Percentiles rank a stretch among this genome's conserved stretches.
These are phyloP conservation scores for Bucorvus abyssinicus DNA, from an alignment of 2,797 vertebrate genomes.

Conservation along the genomic window DNA sequence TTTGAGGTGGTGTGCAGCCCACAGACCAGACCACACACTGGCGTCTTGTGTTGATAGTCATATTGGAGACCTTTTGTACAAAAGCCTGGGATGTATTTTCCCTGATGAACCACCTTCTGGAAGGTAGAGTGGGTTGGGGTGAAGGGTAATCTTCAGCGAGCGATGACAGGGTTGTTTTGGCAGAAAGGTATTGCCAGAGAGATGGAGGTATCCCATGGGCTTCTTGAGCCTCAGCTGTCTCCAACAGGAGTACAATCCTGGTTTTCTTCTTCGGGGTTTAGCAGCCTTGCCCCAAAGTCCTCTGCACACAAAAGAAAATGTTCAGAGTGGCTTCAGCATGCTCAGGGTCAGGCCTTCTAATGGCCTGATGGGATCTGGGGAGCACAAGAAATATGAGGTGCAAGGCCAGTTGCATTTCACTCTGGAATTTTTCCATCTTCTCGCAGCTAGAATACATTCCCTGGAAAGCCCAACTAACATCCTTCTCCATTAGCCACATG, in stretches of 20 bases:
- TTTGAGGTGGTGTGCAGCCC: not conserved
- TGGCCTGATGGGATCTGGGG: constrained; percentile 28
- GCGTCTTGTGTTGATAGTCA: not conserved
- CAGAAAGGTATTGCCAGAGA: not conserved
- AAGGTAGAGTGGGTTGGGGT: not conserved
- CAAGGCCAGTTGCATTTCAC: constrained; percentile 57
- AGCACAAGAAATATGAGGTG: constrained; percentile 60
- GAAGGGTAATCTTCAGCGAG: not conserved
- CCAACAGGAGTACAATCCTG: not conserved
- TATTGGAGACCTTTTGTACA: not conserved
- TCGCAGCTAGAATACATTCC: constrained; percentile 13
- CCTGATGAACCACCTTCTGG: not conserved
- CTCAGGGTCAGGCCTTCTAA: constrained; percentile 28
- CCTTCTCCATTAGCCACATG: constrained; percentile 39
- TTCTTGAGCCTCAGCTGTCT: not conserved
- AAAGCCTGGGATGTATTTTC: not conserved
- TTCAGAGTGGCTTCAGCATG: not conserved
- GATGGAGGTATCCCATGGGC: not conserved
- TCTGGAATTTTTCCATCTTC: constrained; percentile 53
- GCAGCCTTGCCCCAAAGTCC: not conserved
- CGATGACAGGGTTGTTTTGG: not conserved
- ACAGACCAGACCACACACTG: not conserved
- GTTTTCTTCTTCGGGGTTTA: not conserved
- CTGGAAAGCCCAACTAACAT: constrained; percentile 32
- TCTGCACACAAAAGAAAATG: not conserved